Evolutionary conservation across 37 sponge, comb jelly and placozoan species (phyloP), one percentile per base, ranked within the genome.

Genomic region (Mnemiopsis leidyi): DNA sequence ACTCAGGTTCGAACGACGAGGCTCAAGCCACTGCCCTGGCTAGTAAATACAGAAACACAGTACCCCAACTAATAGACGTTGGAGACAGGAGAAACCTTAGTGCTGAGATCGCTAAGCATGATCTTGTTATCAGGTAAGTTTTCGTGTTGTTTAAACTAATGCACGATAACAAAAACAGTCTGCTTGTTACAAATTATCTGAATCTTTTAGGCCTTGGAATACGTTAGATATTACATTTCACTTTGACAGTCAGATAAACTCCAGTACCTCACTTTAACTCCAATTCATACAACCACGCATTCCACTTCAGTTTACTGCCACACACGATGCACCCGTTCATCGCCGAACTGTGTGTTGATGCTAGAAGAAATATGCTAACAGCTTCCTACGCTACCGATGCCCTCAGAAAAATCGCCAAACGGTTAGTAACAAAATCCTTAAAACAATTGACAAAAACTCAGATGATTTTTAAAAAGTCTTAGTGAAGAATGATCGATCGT

Each of bases 341-440:
- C 32, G 96, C 96, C 23, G 83, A 95, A 92, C 94, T 94, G 40
- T 97, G 97, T 76, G 23, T 99, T 29, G 83, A 92, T 26, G 82
- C 94, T 39, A 94, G 92, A 32, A 90, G 90, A 61, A 94, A 97
- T 94, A 77, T 99, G 95, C 92, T 99, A 13, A 99, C 99, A 0
- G 93, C 97, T 33, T 97, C 97, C 61, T 99, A 99, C 90, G 93
- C 96, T 69, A 92, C 94, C 0, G 95, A 95, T 33, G 94, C 68
- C 16, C 39, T 99, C 24, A 68, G 94, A 48, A 94, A 95, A 37
- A 69, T 83, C 5, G 40, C 39, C 0, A 61, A 0, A 23, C 13
- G 92, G 73, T 94, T 24, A 36, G 32, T 34, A 34, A 16, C 61
- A n/a, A n/a, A n/a, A n/a, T n/a, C n/a, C n/a, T n/a, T n/a, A n/a